A percentile compares a stretch with the other conserved stretches of the same genome.
Conservation (phyloP, 2,797 vertebrate genomes). For the Hipposideros larvatus region DNA sequence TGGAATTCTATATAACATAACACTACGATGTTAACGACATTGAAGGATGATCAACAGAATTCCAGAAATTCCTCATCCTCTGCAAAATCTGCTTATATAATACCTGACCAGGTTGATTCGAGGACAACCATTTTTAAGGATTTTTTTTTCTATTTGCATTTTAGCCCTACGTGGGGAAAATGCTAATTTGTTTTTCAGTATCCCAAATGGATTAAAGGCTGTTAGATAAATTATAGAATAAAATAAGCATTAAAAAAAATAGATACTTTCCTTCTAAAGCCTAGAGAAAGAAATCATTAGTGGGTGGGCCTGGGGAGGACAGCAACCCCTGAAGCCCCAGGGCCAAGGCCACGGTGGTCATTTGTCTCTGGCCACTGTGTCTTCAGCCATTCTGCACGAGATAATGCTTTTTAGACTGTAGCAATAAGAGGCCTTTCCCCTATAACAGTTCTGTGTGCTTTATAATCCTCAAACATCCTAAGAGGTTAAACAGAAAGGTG, state of each 20-base stretch:
- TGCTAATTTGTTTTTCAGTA: neutral
- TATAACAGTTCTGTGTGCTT: neutral
- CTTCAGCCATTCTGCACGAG: neutral
- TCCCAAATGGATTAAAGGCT: constrained; percentile 16
- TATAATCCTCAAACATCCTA: neutral
- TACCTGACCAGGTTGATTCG: neutral
- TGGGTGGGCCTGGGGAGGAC: neutral
- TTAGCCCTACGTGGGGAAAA: neutral
- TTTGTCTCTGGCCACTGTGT: neutral
- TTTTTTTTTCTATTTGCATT: neutral
- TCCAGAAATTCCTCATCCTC: neutral
- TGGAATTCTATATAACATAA: neutral
- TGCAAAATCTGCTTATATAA: constrained; percentile 36
- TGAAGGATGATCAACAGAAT: neutral
- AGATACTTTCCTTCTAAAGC: neutral
- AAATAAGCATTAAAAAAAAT: neutral
- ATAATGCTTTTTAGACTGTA: neutral
- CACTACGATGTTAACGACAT: neutral
- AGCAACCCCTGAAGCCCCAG: neutral
- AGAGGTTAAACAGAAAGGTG: constrained; percentile 33
- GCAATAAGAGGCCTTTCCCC: neutral
- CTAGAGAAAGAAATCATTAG: neutral
- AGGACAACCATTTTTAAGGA: neutral
- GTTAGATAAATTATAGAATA: neutral
- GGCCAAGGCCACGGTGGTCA: neutral